These are phyloP conservation scores for Luperina testacea DNA, from an alignment of 2,888 invertebrate genomes.

Conservation along the genomic window DNA sequence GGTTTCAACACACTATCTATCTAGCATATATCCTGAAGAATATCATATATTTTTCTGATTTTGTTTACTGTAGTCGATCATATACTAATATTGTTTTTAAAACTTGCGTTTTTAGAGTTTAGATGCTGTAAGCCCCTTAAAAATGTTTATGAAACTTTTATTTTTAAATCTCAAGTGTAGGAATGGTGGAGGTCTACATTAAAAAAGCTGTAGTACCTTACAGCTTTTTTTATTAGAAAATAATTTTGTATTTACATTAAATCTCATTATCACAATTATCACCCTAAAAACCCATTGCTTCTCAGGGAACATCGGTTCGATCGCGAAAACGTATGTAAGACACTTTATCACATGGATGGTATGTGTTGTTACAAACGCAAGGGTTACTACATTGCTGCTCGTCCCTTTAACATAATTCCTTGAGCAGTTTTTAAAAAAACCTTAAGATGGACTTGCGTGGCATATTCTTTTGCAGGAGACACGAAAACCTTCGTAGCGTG, in stretches of 20 bases:
- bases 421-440: background rate
- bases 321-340: background rate
- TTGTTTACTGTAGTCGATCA: too few species aligned
- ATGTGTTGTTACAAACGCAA: background rate
- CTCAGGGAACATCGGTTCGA: background rate
- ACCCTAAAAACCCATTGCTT: background rate
- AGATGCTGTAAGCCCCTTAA: background rate
- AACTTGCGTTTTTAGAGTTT: too few species aligned
- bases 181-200: background rate
- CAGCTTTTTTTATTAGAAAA: background rate
- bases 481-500: background rate
- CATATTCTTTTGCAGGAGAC: background rate
- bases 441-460: background rate
- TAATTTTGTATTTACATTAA: background rate
- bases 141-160: constrained; percentile 6
- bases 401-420: background rate
- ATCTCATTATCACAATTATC: background rate
- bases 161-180: background rate
- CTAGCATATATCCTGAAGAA: too few species aligned
- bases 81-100: too few species aligned
- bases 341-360: background rate
- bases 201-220: background rate
- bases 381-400: background rate
- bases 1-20: too few species aligned
- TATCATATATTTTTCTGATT: too few species aligned